Percentiles rank a stretch among this genome's conserved stretches.
Evolutionary conservation across 2,888 invertebrate species (phyloP).

Genomic region (Pimpla rufipes): DNA sequence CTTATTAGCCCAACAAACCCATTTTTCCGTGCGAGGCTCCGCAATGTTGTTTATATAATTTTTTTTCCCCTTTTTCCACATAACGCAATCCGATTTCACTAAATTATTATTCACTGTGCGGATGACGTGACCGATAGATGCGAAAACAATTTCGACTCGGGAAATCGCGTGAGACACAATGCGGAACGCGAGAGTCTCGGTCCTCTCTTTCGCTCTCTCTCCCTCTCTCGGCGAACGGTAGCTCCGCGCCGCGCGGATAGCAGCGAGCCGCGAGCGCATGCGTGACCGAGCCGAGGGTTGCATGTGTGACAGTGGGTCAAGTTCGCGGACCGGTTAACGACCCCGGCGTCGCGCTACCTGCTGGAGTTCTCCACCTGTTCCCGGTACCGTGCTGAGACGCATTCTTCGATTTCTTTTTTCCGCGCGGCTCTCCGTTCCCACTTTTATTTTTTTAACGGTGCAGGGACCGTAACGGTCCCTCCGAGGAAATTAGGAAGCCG

Average conservation of each 20-base stretch:
- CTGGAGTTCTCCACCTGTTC: constrained; percentile 36
- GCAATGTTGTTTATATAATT: too few species aligned
- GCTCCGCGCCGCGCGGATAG: constrained; percentile 1
- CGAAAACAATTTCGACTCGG: background rate
- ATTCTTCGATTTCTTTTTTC: constrained; percentile 22
- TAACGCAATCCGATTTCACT: too few species aligned
- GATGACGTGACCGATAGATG: background rate
- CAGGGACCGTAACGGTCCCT: constrained; percentile 8
- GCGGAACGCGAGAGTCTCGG: constrained; percentile 9
- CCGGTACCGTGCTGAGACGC: constrained; percentile 1
- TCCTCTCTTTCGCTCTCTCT: background rate
- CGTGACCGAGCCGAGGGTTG: constrained; percentile 60
- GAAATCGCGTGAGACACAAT: constrained; percentile 1
- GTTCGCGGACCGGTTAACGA: constrained; percentile 79
- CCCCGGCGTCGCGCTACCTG: constrained; percentile 65
- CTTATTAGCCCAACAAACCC: too few species aligned
- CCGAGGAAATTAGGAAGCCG: constrained; percentile 12
- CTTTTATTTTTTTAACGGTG: constrained; percentile 1
- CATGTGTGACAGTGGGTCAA: constrained; percentile 83
- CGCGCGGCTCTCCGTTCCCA: background rate
- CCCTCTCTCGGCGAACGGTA: background rate
- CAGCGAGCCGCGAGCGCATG: constrained; percentile 45
- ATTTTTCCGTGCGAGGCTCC: too few species aligned
- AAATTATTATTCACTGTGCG: background rate
- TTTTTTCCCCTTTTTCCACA: too few species aligned